Base-by-base conservation (phyloP, 2,113 vertebrate species). In the Corythaeola cristata region DNA sequence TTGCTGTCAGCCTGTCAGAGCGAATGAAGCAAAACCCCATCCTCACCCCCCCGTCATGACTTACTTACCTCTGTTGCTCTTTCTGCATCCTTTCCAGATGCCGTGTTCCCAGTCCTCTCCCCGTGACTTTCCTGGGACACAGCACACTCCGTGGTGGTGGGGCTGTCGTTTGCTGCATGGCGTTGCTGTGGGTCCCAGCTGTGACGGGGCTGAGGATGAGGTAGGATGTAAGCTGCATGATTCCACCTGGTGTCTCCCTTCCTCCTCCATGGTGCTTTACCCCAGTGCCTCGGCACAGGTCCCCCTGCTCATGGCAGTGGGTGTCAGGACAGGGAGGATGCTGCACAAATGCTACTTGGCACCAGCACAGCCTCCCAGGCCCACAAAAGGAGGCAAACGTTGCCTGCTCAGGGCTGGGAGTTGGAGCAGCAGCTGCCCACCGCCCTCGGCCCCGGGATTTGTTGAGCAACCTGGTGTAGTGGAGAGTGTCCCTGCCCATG, bases 261-360 rank as follows among this genome's bases (percentile, higher is more conserved):
- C 30, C 33, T 11, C 30, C 30, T 45, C 58, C 26, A 3, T 6
- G 23, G 20, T 47, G 52, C 45, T 8, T 39, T 30, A 20, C 33
- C 33, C 24, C 0, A 0, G 26, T 27, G 8, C 41, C 33, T 63
- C 4, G 5, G 52, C 56, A 33, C 20, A n/a, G 10, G 15, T 37
- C 8, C 33, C 33, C 30, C 28, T 1, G 4, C 45, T 68, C 63
- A 8, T 1, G 1, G 71, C 37, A n/a, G 33, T 0, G 1, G 27
- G 27, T 37, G n/a, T 19, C 20, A 59, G 58, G 52, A 47, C 7
- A 27, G 10, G 55, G 35, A 64, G 4, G 58, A 27, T 35, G 16
- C 45, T 45, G 32, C 73, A 49, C 37, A 56, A 50, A 33, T 17
- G 28, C 15, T 28, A 16, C 12, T 33, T 26, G 37, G 50, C 12